Conservation (phyloP, 2,888 invertebrate species). For the Leptopterna dolabrata region DNA sequence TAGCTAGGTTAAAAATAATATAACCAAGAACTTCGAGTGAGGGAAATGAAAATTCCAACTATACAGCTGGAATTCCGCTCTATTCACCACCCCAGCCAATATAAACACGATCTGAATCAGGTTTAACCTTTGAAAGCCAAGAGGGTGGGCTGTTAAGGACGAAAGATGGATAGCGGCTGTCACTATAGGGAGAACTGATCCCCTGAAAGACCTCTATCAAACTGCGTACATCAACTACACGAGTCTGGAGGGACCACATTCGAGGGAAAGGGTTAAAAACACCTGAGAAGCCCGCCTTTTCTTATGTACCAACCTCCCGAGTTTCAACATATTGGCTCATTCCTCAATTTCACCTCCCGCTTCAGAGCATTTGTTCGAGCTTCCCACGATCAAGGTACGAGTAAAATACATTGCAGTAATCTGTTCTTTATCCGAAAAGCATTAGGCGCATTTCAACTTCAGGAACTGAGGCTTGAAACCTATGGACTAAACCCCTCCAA, state of each 20-base stretch:
- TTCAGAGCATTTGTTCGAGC: background rate
- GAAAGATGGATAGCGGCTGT: background rate
- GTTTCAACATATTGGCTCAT: background rate
- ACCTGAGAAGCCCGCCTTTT: background rate
- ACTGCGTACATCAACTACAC: background rate
- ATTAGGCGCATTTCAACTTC: too few relatives aligned
- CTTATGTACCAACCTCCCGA: background rate
- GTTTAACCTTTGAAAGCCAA: background rate
- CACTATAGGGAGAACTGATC: background rate
- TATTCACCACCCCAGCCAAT: too few relatives aligned
- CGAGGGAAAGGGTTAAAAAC: background rate
- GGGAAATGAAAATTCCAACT: too few relatives aligned
- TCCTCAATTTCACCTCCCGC: background rate
- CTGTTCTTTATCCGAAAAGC: too few relatives aligned
- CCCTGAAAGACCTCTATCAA: background rate
- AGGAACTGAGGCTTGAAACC: too few relatives aligned
- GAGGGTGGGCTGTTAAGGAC: background rate
- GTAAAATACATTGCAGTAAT: background rate
- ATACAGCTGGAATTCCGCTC: too few relatives aligned
- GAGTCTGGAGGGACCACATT: background rate
- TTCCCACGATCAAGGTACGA: background rate
- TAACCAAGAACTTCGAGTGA: too few relatives aligned
- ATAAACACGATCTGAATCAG: background rate
- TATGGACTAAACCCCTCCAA: too few relatives aligned
- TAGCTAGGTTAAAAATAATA: too few relatives aligned